Conservation (phyloP, 2,888 invertebrate species). For the Malthinus flaveolus region DNA sequence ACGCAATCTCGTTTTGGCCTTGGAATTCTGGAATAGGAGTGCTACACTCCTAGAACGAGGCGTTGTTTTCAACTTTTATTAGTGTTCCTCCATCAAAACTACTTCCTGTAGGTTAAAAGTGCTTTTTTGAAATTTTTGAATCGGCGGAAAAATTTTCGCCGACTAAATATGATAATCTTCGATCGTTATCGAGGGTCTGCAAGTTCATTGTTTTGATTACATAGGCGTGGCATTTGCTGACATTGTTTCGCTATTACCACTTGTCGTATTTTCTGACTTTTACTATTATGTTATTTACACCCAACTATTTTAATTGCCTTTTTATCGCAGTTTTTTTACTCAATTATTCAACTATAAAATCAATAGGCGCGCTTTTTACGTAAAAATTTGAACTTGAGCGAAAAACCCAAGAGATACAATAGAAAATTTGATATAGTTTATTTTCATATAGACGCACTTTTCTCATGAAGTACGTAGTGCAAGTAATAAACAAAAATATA, state of each 20-base stretch:
- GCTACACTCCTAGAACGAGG: constrained; percentile 47
- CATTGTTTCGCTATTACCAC: constrained; percentile 27
- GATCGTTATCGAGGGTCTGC: background rate
- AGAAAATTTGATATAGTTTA: no score
- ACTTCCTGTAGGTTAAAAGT: no score
- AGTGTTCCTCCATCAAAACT: constrained; percentile 30
- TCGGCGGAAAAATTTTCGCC: no score
- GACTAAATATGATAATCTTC: no score
- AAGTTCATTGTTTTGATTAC: constrained; percentile 24
- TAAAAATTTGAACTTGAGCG: no score
- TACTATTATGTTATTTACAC: constrained; percentile 17
- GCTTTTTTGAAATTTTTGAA: no score
- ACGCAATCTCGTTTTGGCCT: constrained; percentile 41
- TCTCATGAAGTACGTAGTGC: no score
- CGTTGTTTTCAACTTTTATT: constrained; percentile 35
- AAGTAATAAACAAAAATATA: no score
- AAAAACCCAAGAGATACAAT: no score
- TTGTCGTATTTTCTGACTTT: constrained; percentile 12
- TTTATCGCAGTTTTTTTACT: background rate
- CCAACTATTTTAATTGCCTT: constrained; percentile 8
- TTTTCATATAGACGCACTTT: no score
- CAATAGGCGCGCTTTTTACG: background rate
- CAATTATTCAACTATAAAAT: background rate
- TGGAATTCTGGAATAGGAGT: constrained; percentile 42
- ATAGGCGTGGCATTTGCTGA: constrained; percentile 24